Conservation (phyloP, 1,140 invertebrate genomes). For the Ceratitis capitata region DNA sequence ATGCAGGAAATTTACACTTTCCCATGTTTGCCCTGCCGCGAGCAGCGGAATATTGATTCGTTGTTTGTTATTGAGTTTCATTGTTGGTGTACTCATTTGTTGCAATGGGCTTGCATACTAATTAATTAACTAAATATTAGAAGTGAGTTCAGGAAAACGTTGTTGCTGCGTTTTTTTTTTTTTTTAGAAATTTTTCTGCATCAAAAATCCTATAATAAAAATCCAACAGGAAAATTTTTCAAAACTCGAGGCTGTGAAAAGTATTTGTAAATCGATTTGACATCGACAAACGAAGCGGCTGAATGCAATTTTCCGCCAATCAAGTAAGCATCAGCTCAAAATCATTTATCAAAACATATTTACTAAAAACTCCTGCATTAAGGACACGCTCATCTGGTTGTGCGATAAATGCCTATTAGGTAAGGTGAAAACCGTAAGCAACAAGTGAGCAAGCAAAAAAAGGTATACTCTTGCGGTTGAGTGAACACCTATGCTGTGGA, state of each 20-base stretch:
- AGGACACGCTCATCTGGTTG: neutral
- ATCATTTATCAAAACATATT: neutral
- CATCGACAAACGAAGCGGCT: neutral
- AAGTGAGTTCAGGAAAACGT: neutral
- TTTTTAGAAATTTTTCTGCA: no score
- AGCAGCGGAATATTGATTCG: no score
- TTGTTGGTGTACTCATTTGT: neutral
- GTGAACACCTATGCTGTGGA: neutral
- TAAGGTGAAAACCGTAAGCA: neutral
- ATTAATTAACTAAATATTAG: neutral
- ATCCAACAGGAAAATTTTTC: no score
- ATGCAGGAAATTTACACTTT: neutral
- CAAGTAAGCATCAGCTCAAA: neutral
- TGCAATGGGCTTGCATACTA: neutral
- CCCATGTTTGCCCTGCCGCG: no score
- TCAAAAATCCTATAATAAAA: no score
- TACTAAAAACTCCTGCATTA: neutral
- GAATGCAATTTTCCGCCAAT: slow-evolving; percentile 26
- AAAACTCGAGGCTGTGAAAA: no score
- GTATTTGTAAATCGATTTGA: slow-evolving; percentile 12
- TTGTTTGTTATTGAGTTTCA: no score
- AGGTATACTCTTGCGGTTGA: neutral
- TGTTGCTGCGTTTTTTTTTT: no score
- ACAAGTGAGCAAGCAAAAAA: neutral
- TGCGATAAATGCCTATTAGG: neutral